phyloP scores from a whole-genome alignment of 2,888 invertebrate genomes.

The Rotaria macrura region DNA sequence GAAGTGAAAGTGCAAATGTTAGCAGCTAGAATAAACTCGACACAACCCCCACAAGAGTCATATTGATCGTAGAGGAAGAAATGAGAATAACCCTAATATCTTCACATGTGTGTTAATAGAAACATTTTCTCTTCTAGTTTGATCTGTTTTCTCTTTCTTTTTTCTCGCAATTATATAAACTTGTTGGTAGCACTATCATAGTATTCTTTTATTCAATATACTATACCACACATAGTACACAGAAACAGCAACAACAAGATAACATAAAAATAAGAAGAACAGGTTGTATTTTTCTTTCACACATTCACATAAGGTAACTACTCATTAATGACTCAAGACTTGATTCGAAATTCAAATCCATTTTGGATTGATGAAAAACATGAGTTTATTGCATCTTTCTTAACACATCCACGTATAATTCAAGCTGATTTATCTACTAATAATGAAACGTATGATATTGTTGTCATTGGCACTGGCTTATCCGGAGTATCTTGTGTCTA shows the following conservation, averaged over 20 bases:
- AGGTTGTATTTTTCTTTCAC: too few species aligned
- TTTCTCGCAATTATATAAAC: neutral
- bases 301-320: neutral
- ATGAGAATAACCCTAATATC: neutral
- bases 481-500: neutral
- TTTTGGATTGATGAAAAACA: conserved; percentile 12
- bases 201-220: too few species aligned
- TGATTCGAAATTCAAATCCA: neutral
- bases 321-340: neutral
- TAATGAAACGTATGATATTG: neutral
- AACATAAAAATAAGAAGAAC: too few species aligned
- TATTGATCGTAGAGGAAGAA: neutral
- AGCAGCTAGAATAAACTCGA: neutral
- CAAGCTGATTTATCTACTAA: neutral
- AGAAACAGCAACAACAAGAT: too few species aligned
- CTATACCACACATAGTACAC: too few species aligned
- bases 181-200: neutral
- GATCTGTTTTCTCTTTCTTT: neutral
- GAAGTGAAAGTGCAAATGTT: neutral
- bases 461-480: neutral
- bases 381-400: neutral
- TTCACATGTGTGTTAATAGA: neutral
- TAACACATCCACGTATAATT: neutral
- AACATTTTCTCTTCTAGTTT: neutral
- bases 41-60: neutral